Conservation (phyloP, 1,140 invertebrate genomes). For the Nymphalis io region DNA sequence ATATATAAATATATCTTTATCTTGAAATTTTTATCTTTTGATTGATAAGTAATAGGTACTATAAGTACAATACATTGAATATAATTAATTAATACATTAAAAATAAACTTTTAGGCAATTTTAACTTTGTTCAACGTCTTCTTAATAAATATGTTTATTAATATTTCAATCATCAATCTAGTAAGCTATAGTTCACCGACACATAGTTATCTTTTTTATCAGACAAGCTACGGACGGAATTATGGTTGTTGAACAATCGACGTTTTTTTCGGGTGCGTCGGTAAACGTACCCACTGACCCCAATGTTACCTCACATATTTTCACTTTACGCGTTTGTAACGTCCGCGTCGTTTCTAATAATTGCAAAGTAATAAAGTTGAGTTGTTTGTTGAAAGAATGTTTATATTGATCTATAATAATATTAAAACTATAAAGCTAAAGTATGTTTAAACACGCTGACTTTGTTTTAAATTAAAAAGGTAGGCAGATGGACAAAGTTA, state of each 20-base stretch:
- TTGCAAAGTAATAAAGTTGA: background rate
- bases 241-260: constrained; percentile 48
- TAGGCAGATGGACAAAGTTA: too few relatives aligned
- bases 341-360: constrained; percentile 22
- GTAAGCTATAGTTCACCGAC: too few relatives aligned
- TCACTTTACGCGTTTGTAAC: constrained; percentile 39
- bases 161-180: too few relatives aligned
- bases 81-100: background rate
- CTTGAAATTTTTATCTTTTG: background rate
- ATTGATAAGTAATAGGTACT: constrained; percentile 4
- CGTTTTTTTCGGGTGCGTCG: constrained; percentile 47
- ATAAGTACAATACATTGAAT: background rate
- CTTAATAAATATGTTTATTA: too few relatives aligned
- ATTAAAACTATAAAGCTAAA: too few relatives aligned
- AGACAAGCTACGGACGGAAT: constrained; percentile 37
- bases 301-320: constrained; percentile 49
- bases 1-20: background rate
- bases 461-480: too few relatives aligned
- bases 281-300: constrained; percentile 48
- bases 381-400: too few relatives aligned
- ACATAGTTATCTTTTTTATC: constrained; percentile 3
- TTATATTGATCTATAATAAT: background rate
- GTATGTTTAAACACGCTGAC: too few relatives aligned
- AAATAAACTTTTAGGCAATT: too few relatives aligned
- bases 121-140: too few relatives aligned